Conservation (phyloP, 2,888 invertebrate genomes). For the Rhagium mordax region DNA sequence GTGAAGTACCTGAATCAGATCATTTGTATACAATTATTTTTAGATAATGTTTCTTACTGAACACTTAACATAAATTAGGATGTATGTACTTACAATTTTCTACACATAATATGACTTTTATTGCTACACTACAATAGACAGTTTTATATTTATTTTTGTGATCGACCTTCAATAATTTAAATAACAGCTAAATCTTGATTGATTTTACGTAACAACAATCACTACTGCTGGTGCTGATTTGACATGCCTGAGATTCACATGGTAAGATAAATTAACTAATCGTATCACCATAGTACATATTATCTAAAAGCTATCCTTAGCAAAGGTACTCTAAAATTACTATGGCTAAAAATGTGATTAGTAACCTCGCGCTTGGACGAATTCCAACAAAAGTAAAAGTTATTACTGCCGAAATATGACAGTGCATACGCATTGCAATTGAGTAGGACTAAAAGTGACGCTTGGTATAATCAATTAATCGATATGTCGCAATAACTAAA, state of each 20-base stretch:
- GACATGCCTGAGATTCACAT: neutral
- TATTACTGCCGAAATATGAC: conserved; percentile 11
- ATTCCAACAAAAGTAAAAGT: conserved; percentile 45
- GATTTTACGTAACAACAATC: neutral
- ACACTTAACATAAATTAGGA: neutral
- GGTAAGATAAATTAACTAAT: neutral
- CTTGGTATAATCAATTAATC: neutral
- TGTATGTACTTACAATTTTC: neutral
- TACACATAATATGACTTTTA: conserved; percentile 1
- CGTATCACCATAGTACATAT: conserved; percentile 13
- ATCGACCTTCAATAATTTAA: neutral
- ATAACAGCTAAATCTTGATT: neutral
- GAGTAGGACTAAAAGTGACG: neutral
- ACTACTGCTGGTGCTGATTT: neutral
- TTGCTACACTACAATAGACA: neutral
- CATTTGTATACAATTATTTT: neutral
- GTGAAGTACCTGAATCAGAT: neutral
- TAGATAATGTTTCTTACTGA: neutral
- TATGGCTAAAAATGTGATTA: conserved; percentile 42
- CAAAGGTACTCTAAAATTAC: conserved; percentile 9
- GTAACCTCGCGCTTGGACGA: conserved; percentile 46
- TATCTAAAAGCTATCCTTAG: conserved; percentile 7
- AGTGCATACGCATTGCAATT: conserved; percentile 4
- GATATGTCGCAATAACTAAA: too few species aligned
- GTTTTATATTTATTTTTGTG: neutral